Base-by-base conservation (phyloP, 2,113 vertebrate species). In the Upupa epops region DNA sequence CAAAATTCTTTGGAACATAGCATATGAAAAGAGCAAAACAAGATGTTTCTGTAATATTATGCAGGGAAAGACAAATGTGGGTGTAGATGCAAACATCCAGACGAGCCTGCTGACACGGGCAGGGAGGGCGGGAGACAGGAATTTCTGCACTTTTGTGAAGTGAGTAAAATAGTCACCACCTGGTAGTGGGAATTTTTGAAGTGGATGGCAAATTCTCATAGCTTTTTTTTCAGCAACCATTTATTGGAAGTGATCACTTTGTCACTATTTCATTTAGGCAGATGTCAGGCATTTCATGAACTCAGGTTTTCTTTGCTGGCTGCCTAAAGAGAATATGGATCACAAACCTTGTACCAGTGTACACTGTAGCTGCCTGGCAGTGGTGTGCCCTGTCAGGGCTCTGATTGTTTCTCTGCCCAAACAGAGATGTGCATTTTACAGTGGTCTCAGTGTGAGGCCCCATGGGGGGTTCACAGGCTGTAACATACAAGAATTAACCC, bases 11-110 rank as follows among this genome's bases (percentile, higher is more conserved):
- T 90, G 84, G 84, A 85, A 80, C 7, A 1, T 12, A 64, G 63
- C 0, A 0, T 55, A 55, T 24, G 71, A 95, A 93, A 96, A 94
- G 89, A 95, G 90, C 88, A 93, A 93, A 90, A 24, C 0, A 0
- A 85, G 87, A 76, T 83, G 75, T 87, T 92, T 90, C 78, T 92
- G 61, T 83, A 86, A 59, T 73, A 65, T 17, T 36, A 55, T 83
- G 83, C 4, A 8, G 51, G 63, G 86, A 84, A 83, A 95, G 90
- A 89, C 61, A 89, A 92, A 93, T 68, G 95, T 94, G 83, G 95
- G 86, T 88, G 90, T 89, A 71, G 36, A 66, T 56, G 78, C 89
- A 92, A 95, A 89, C 91, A 89, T 42, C 65, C 74, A 64, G 64
- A 81, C 0, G 0, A 84, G 90, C 28, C 71, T 87, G 74, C 84